Evolutionary conservation across 2,113 vertebrate species (phyloP).

Genomic region (Grammomys dolichurus): DNA sequence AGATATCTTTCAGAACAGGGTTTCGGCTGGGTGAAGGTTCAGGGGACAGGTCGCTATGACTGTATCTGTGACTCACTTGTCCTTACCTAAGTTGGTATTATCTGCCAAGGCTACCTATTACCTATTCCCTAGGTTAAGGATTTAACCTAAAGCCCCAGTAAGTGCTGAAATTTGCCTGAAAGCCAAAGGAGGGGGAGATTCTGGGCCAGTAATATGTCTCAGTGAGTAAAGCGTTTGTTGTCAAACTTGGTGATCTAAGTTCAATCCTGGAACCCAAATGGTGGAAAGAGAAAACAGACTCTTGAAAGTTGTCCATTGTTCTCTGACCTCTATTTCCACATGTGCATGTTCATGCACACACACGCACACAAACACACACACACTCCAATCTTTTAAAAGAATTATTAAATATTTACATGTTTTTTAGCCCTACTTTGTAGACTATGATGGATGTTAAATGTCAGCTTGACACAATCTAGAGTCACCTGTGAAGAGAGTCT

Average conservation of each 20-base stretch:
- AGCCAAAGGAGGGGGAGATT: not conserved
- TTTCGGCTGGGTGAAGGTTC: no score
- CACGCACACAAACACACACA: not conserved
- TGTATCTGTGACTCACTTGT: no score
- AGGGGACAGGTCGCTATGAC: no score
- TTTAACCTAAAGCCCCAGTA: slow-evolving; percentile 55
- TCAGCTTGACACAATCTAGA: not conserved
- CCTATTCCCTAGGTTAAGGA: not conserved
- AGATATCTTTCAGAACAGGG: no score
- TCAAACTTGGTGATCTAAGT: not conserved
- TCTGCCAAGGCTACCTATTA: no score
- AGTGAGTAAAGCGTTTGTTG: not conserved
- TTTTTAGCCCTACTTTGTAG: slow-evolving; percentile 55
- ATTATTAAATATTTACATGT: not conserved
- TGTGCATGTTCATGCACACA: not conserved
- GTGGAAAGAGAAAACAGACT: not conserved
- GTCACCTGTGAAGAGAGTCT: not conserved
- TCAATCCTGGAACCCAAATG: not conserved
- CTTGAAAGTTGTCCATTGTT: not conserved
- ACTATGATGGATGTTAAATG: not conserved
- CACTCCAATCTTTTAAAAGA: not conserved
- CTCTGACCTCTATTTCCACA: not conserved
- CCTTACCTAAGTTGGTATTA: no score
- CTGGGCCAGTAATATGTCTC: not conserved
- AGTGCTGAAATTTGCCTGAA: slow-evolving; percentile 62